Evolutionary conservation across 2,888 invertebrate genomes (phyloP).

Genomic region (Andrena bicolor): DNA sequence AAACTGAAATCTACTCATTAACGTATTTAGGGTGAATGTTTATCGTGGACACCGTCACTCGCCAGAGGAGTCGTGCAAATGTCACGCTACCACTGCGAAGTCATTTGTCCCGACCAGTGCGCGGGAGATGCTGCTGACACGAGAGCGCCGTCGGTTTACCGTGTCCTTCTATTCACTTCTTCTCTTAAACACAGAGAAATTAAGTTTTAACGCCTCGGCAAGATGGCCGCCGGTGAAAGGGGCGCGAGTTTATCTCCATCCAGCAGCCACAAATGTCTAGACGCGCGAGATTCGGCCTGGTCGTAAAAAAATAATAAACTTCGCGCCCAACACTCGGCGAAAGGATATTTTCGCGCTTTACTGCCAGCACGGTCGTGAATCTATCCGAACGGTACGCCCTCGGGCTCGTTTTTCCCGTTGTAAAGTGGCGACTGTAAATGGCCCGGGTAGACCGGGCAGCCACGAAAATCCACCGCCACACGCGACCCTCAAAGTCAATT

Average conservation of each 20-base stretch:
- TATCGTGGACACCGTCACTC: too few species aligned
- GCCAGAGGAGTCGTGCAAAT: too few species aligned
- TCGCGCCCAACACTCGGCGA: not conserved
- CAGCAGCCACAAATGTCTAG: not conserved
- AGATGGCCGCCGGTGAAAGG: not conserved
- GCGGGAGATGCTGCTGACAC: too few species aligned
- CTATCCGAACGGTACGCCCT: not conserved
- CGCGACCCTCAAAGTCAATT: not conserved
- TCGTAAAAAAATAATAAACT: slow-evolving; percentile 13
- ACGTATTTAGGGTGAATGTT: too few species aligned
- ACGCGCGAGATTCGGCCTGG: not conserved
- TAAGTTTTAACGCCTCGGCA: not conserved
- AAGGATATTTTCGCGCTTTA: not conserved
- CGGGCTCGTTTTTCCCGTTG: not conserved
- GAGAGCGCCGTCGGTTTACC: not conserved
- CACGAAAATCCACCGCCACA: not conserved
- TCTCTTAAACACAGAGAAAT: not conserved
- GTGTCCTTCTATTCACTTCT: not conserved
- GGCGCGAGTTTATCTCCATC: not conserved
- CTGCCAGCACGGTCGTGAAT: not conserved
- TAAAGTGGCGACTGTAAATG: slow-evolving; percentile 3
- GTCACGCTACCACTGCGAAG: too few species aligned
- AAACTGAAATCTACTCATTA: too few species aligned
- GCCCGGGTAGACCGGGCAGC: not conserved
- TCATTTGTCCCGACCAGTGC: too few species aligned